These are phyloP conservation scores for Thamnaconus septentrionalis DNA, from an alignment of 2,113 vertebrate genomes.

Conservation along the genomic window DNA sequence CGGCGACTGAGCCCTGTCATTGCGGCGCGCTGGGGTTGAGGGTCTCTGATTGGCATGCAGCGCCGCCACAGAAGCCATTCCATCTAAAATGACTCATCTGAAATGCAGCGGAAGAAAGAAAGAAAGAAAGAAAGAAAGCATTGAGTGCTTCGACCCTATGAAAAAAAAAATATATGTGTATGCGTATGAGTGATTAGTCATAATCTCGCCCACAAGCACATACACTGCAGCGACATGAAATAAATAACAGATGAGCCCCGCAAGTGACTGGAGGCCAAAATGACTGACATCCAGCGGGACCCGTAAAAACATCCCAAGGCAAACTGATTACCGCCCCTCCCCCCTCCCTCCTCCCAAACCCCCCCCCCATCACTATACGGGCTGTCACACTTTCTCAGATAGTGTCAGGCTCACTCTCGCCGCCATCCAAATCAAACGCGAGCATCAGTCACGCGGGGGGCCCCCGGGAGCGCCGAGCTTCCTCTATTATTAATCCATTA, in stretches of 20 bases:
- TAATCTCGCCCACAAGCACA: constrained; percentile 32
- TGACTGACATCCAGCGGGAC: constrained; percentile 65
- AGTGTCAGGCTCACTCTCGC: constrained; percentile 58
- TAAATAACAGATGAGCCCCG: constrained; percentile 36
- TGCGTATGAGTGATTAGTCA: constrained; percentile 33
- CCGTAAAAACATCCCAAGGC: constrained; percentile 66
- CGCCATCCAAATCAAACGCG: constrained; percentile 65
- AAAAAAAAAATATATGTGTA: constrained; percentile 2
- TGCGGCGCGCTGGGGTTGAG: constrained; percentile 12
- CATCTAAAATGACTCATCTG: constrained; percentile 18
- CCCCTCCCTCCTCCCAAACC: no score
- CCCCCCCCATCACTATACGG: constrained; percentile 51
- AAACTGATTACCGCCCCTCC: constrained; percentile 43
- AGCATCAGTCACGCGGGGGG: constrained; percentile 64
- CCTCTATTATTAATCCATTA: constrained; percentile 67
- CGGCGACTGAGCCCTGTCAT: constrained; percentile 5
- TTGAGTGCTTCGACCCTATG: constrained; percentile 13
- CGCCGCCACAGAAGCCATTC: constrained; percentile 27
- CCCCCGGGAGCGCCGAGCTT: constrained; percentile 58
- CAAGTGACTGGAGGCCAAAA: constrained; percentile 25
- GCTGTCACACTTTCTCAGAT: constrained; percentile 68
- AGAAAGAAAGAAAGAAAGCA: neutral
- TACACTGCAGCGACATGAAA: constrained; percentile 10
- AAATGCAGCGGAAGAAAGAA: neutral
- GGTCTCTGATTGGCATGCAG: constrained; percentile 27